Evolutionary conservation across 1,140 invertebrate genomes (phyloP).

Genomic region (Lepidurus packardi): DNA sequence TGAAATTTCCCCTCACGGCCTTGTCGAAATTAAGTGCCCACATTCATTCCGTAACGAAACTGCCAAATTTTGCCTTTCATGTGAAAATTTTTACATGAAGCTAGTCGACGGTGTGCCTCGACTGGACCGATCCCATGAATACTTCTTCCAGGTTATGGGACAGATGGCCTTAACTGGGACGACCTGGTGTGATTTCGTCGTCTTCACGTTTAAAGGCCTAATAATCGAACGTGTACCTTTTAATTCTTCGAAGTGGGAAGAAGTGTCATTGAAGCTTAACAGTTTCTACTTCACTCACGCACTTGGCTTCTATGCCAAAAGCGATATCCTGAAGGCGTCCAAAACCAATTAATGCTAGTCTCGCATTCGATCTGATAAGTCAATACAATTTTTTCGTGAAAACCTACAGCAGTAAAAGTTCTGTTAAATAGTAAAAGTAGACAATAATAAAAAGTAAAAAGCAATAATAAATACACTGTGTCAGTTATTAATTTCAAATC

Average conservation of each 20-base stretch:
- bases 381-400: too few relatives aligned
- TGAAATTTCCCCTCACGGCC: neutral
- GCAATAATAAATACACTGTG: neutral
- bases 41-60: slow-evolving; percentile 15
- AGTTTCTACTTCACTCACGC: neutral
- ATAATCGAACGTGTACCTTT: neutral
- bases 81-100: slow-evolving; percentile 6
- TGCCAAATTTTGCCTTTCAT: neutral
- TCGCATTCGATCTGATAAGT: neutral
- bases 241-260: neutral
- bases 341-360: neutral
- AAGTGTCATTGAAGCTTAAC: neutral
- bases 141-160: slow-evolving; percentile 23
- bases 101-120: slow-evolving; percentile 3
- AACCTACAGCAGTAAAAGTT: too few relatives aligned
- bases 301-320: neutral
- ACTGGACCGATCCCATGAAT: slow-evolving; percentile 19
- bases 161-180: slow-evolving; percentile 25
- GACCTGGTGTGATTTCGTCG: slow-evolving; percentile 22
- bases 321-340: neutral
- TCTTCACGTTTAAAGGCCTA: slow-evolving; percentile 23
- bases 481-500: neutral
- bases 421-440: neutral
- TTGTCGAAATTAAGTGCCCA: slow-evolving; percentile 24
- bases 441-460: neutral